phyloP scores from a whole-genome alignment of 1,140 invertebrate species.

The Ceratina australensis region DNA sequence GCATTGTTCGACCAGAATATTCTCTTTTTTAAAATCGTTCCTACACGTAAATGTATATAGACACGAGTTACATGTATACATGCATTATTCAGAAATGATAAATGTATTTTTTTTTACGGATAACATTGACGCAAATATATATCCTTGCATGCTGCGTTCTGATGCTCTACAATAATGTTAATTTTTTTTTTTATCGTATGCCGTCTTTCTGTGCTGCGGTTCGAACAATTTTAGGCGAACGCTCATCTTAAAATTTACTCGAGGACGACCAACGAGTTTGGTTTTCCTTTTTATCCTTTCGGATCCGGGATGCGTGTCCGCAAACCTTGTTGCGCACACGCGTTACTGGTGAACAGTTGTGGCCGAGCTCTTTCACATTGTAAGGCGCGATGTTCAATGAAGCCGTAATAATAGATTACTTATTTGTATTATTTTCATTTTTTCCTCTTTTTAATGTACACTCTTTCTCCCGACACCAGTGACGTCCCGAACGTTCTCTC shows the following conservation, averaged over 20 bases:
- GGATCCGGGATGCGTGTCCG: slow-evolving; percentile 30
- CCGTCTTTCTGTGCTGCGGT: slow-evolving; percentile 41
- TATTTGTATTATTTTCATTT: slow-evolving; percentile 15
- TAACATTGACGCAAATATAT: slow-evolving; percentile 37
- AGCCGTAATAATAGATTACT: slow-evolving; percentile 45
- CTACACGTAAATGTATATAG: slow-evolving; percentile 62
- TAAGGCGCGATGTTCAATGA: slow-evolving; percentile 49
- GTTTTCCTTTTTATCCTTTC: slow-evolving; percentile 50
- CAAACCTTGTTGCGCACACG: slow-evolving; percentile 17
- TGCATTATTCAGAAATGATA: slow-evolving; percentile 69
- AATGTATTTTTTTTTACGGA: slow-evolving; percentile 14
- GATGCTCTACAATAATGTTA: slow-evolving; percentile 22
- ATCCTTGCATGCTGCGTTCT: background rate
- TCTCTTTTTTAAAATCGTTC: slow-evolving; percentile 1
- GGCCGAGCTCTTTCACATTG: slow-evolving; percentile 53
- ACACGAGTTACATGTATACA: slow-evolving; percentile 75
- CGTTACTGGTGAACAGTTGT: slow-evolving; percentile 11
- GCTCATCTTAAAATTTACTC: slow-evolving; percentile 23
- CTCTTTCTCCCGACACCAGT: slow-evolving; percentile 11
- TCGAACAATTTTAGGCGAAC: slow-evolving; percentile 20
- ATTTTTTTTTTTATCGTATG: slow-evolving; percentile 28
- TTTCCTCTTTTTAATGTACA: slow-evolving; percentile 13
- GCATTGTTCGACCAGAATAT: slow-evolving; percentile 17
- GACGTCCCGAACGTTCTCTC: slow-evolving; percentile 12
- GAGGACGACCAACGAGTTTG: slow-evolving; percentile 50